phyloP scores from a whole-genome alignment of 2,888 invertebrate species.

The Plebejus melissa region DNA sequence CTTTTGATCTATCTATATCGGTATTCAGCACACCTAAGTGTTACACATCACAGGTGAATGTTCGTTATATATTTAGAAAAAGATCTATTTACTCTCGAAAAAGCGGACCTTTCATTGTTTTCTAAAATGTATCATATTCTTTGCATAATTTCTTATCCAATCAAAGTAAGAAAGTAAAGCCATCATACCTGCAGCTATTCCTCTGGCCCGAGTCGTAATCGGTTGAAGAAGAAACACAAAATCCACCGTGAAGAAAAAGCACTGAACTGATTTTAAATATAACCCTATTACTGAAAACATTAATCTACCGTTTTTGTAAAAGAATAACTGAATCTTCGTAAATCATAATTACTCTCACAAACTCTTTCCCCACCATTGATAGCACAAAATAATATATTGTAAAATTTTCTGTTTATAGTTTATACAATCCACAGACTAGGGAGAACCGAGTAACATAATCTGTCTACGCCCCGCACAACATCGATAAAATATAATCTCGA shows the following conservation, averaged over 20 bases:
- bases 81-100: conserved; percentile 13
- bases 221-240: conserved; percentile 27
- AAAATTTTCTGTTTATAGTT: background rate
- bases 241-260: conserved; percentile 12
- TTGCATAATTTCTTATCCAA: background rate
- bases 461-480: too few relatives aligned
- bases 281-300: background rate
- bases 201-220: conserved; percentile 23
- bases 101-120: background rate
- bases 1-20: conserved; percentile 42
- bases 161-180: background rate
- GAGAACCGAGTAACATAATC: too few relatives aligned
- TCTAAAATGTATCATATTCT: background rate
- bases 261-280: background rate
- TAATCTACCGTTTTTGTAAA: background rate
- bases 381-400: background rate
- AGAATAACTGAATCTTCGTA: background rate
- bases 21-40: conserved; percentile 48
- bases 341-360: conserved; percentile 12
- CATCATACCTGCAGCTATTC: conserved; percentile 26
- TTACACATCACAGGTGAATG: conserved; percentile 51
- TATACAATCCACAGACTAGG: background rate
- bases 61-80: conserved; percentile 50
- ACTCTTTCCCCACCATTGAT: conserved; percentile 22
- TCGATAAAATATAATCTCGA: too few relatives aligned